phyloP scores from a whole-genome alignment of 1,140 invertebrate genomes.

The Lepeophtheirus salmonis region DNA sequence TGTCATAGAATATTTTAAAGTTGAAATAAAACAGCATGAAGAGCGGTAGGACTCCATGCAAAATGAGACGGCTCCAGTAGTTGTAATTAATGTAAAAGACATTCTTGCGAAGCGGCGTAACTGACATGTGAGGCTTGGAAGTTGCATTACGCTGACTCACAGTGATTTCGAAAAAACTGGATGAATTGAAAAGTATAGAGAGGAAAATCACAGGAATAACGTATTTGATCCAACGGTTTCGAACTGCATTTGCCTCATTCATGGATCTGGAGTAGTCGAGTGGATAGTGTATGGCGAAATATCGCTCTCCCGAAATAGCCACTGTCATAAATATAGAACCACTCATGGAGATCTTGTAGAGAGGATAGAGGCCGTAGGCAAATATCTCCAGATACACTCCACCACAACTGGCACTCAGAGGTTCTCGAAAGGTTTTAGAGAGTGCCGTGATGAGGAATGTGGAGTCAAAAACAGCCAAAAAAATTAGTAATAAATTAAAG shows the following conservation, averaged over 20 bases:
- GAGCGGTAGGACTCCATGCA: slow-evolving; percentile 3
- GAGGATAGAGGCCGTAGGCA: slow-evolving; percentile 14
- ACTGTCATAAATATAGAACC: slow-evolving; percentile 18
- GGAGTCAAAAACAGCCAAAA: slow-evolving; percentile 1
- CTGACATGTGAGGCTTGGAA: not conserved
- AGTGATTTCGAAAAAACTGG: not conserved
- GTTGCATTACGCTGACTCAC: not conserved
- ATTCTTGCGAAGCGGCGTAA: slow-evolving; percentile 2
- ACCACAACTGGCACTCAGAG: not conserved
- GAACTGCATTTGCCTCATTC: not conserved
- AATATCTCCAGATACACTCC: not conserved
- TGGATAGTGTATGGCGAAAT: slow-evolving; percentile 10
- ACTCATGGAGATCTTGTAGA: slow-evolving; percentile 10
- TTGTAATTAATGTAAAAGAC: slow-evolving; percentile 11
- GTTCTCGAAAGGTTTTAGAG: slow-evolving; percentile 1
- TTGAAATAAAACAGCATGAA: slow-evolving; percentile 9
- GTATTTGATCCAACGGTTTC: not conserved
- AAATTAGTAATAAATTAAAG: slow-evolving; percentile 10
- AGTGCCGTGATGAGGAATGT: not conserved
- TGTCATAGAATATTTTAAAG: slow-evolving; percentile 3
- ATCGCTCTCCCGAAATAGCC: slow-evolving; percentile 13
- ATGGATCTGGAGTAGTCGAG: slow-evolving; percentile 1
- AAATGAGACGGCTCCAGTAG: slow-evolving; percentile 7
- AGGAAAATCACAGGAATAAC: not conserved
- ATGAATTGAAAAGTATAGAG: not conserved